A percentile compares a stretch with the other conserved stretches of the same genome.
These are phyloP conservation scores for Drosophila lutescens DNA, from an alignment of 2,888 invertebrate species.

Conservation along the genomic window DNA sequence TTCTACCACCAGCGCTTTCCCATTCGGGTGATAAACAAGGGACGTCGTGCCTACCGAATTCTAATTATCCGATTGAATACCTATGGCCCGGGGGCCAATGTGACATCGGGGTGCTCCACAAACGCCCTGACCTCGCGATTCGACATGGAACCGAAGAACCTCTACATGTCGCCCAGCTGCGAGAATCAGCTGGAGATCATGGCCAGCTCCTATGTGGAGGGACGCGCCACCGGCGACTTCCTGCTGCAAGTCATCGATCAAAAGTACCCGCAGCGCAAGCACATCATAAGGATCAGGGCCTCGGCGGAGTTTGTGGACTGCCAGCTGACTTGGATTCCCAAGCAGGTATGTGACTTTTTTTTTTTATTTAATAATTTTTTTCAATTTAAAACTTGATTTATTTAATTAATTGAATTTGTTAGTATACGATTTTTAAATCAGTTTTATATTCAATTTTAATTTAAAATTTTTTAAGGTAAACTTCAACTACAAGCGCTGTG, in stretches of 20 bases:
- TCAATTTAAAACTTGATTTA: neutral
- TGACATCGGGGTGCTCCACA: constrained; percentile 25
- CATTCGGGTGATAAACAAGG: constrained; percentile 72
- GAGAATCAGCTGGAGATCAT: constrained; percentile 52
- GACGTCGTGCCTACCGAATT: constrained; percentile 73
- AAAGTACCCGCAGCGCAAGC: constrained; percentile 62
- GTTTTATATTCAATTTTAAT: neutral
- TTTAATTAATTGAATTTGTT: too few species aligned
- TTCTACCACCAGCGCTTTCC: constrained; percentile 50
- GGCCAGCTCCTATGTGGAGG: constrained; percentile 65
- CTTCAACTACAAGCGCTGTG: constrained; percentile 63
- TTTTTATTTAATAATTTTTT: neutral
- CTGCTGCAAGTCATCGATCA: constrained; percentile 65
- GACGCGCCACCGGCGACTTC: constrained; percentile 62
- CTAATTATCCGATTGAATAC: constrained; percentile 61
- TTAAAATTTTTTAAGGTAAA: constrained; percentile 20
- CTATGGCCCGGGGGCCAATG: constrained; percentile 13
- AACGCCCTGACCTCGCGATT: constrained; percentile 58
- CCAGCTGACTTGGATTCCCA: constrained; percentile 66
- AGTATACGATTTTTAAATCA: too few species aligned
- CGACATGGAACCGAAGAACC: constrained; percentile 63
- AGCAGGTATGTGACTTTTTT: constrained; percentile 8
- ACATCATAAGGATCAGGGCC: constrained; percentile 52
- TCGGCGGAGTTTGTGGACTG: constrained; percentile 65
- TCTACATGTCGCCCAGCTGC: constrained; percentile 49